Evolutionary conservation across 2,888 invertebrate genomes (phyloP).

Genomic region (Deilephila elpenor): DNA sequence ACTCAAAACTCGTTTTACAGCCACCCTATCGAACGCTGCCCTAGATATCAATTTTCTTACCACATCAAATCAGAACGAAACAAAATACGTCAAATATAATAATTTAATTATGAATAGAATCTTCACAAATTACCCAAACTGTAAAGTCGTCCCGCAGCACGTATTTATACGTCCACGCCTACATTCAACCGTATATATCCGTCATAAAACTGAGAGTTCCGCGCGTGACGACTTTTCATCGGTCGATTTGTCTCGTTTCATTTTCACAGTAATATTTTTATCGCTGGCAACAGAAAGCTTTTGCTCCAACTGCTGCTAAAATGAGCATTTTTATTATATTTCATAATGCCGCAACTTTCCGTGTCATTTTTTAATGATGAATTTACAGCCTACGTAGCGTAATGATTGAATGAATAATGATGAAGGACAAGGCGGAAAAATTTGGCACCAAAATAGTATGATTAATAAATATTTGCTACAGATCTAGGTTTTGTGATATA

Average conservation of each 20-base stretch:
- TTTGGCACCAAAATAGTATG: too few relatives aligned
- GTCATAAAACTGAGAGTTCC: slow-evolving; percentile 36
- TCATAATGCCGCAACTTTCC: background rate
- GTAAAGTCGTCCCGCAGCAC: background rate
- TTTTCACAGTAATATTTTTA: slow-evolving; percentile 25
- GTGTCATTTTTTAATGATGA: background rate
- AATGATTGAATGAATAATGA: too few relatives aligned
- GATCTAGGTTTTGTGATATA: too few relatives aligned
- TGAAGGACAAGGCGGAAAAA: too few relatives aligned
- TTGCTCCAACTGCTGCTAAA: slow-evolving; percentile 3
- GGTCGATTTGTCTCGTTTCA: slow-evolving; percentile 37
- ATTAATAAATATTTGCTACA: too few relatives aligned
- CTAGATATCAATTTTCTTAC: too few relatives aligned
- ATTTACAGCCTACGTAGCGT: too few relatives aligned
- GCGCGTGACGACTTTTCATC: slow-evolving; percentile 38
- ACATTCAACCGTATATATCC: background rate
- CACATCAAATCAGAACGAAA: too few relatives aligned
- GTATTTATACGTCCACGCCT: slow-evolving; percentile 33
- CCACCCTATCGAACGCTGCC: too few relatives aligned
- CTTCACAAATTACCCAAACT: background rate
- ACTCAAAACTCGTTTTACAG: too few relatives aligned
- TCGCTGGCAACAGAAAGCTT: slow-evolving; percentile 21
- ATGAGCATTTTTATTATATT: background rate
- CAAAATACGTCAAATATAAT: too few relatives aligned
- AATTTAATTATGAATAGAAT: background rate